Conservation (phyloP, 2,888 invertebrate species). For the Bugulina stolonifera region DNA sequence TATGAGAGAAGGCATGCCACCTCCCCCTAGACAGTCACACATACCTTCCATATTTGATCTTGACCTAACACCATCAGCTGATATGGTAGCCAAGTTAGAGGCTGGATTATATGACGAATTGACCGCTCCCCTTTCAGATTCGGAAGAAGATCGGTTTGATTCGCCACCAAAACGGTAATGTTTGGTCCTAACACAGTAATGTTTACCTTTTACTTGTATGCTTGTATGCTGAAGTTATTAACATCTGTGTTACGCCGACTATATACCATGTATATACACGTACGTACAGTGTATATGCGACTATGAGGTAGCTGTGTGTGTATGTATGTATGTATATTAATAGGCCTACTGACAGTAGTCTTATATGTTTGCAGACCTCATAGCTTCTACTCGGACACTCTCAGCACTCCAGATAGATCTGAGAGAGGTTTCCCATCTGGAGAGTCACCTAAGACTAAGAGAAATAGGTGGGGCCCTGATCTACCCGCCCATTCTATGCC, state of each 20-base stretch:
- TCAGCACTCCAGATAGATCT: constrained; percentile 7
- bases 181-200: no score
- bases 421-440: not conserved
- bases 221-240: no score
- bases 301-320: no score
- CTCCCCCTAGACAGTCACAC: not conserved
- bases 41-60: constrained; percentile 16
- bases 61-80: not conserved
- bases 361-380: constrained; percentile 21
- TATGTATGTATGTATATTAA: no score
- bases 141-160: constrained; percentile 6
- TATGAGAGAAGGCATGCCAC: not conserved
- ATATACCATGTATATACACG: no score
- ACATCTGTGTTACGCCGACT: no score
- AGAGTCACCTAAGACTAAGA: not conserved
- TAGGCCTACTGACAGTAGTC: no score
- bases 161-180: not conserved
- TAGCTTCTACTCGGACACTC: constrained; percentile 2
- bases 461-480: constrained; percentile 13
- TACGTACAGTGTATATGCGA: no score
- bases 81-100: constrained; percentile 11
- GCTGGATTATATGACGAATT: constrained; percentile 15
- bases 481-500: not conserved
- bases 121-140: constrained; percentile 3
- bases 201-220: no score